These are phyloP conservation scores for Tupaia chinensis DNA, from an alignment of 2,113 vertebrate genomes.

Conservation along the genomic window DNA sequence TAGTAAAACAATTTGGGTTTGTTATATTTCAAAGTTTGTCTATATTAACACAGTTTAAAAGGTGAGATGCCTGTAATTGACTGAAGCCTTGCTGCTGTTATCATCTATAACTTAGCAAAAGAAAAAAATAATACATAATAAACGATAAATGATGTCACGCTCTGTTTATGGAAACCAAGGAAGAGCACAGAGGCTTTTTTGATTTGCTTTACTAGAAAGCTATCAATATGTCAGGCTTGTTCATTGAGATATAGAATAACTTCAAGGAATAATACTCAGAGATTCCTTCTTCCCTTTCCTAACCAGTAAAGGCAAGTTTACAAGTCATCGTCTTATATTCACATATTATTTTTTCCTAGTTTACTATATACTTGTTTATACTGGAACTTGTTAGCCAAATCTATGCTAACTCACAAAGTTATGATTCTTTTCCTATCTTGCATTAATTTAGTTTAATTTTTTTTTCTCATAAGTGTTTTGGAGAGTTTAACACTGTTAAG, in stretches of 20 bases:
- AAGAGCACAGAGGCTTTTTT: too few species aligned
- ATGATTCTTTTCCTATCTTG: not conserved
- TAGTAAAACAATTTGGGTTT: too few species aligned
- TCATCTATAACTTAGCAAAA: too few species aligned
- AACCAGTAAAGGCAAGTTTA: slow-evolving; percentile 8
- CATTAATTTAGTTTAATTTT: not conserved
- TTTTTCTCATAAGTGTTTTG: not conserved
- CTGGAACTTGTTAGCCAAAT: not conserved
- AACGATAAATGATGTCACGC: too few species aligned
- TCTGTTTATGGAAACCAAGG: too few species aligned
- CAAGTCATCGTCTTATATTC: not conserved
- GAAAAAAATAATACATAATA: too few species aligned
- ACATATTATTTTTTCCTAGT: not conserved
- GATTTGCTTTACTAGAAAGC: too few species aligned
- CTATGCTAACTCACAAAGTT: not conserved
- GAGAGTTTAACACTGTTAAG: not conserved
- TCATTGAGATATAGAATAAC: not conserved
- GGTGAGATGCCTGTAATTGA: too few species aligned
- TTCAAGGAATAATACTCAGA: not conserved
- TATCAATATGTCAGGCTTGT: not conserved
- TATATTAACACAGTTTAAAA: too few species aligned
- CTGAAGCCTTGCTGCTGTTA: too few species aligned
- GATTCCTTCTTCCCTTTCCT: not conserved
- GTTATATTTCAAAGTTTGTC: too few species aligned
- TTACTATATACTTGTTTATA: not conserved